Evolutionary conservation across 2,888 invertebrate species (phyloP).

Genomic region (Melinopterus prodromus): DNA sequence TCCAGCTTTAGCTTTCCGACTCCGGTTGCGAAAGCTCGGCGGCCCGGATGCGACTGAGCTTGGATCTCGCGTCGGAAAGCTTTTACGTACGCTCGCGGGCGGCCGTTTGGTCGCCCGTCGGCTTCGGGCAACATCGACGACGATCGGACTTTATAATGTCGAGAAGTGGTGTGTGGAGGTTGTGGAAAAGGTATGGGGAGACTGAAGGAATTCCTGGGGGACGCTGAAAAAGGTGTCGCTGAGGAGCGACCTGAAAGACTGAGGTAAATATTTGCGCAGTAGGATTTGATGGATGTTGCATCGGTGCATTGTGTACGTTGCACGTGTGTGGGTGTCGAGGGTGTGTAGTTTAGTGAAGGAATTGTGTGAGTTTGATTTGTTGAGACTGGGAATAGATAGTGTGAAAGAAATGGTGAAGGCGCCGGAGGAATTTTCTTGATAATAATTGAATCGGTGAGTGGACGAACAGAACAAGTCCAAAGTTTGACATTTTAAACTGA

Average conservation of each 20-base stretch:
- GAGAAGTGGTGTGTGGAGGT: constrained; percentile 10
- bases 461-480: no score
- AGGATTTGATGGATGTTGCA: no score
- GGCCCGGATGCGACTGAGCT: constrained; percentile 43
- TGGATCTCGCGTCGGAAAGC: constrained; percentile 40
- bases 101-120: constrained; percentile 14
- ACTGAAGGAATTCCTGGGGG: background rate
- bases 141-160: constrained; percentile 12
- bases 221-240: background rate
- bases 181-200: constrained; percentile 19
- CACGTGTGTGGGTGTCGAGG: no score
- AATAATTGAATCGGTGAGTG: no score
- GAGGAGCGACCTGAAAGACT: background rate
- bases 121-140: background rate
- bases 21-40: constrained; percentile 23
- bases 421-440: no score
- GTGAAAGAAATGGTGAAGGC: no score
- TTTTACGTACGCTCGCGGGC: constrained; percentile 36
- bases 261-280: background rate
- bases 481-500: no score
- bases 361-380: no score
- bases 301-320: no score
- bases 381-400: no score
- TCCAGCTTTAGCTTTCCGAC: background rate
- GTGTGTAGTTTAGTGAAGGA: no score